Evolutionary conservation across 2,888 invertebrate genomes (phyloP).

Genomic region (Seira sanloemensis): DNA sequence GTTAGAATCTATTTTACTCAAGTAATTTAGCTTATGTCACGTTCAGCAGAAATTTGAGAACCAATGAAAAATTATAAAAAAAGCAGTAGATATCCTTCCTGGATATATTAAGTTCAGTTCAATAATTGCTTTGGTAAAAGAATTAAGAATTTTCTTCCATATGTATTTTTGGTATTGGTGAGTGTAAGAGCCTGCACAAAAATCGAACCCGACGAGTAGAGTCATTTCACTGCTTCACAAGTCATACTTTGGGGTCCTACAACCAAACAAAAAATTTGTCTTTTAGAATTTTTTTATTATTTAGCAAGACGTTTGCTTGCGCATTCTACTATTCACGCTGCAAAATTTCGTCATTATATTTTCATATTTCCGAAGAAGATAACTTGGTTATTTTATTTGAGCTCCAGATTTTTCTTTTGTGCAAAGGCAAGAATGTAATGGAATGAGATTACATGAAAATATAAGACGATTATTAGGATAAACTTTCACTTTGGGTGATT

Average conservation of each 20-base stretch:
- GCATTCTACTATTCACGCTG: neutral
- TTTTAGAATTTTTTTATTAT: slow-evolving; percentile 6
- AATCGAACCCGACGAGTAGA: neutral
- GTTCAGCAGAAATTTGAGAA: neutral
- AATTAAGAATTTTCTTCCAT: too few relatives aligned
- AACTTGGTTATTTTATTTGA: neutral
- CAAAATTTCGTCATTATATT: too few relatives aligned
- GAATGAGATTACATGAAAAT: neutral
- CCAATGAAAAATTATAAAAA: neutral
- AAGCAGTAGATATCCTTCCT: too few relatives aligned
- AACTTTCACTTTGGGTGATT: too few relatives aligned
- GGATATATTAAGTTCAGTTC: too few relatives aligned
- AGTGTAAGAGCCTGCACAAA: neutral
- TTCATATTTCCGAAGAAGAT: neutral
- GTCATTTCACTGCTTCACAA: slow-evolving; percentile 37
- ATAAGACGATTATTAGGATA: too few relatives aligned
- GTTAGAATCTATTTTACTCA: neutral
- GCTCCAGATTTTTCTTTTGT: neutral
- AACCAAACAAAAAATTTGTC: slow-evolving; percentile 42
- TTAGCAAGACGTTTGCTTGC: neutral
- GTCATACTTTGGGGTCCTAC: slow-evolving; percentile 51
- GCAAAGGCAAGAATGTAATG: neutral
- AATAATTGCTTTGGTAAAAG: neutral
- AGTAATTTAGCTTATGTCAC: neutral
- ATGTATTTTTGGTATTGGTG: too few relatives aligned